Base-by-base conservation (phyloP, 2,888 invertebrate genomes). In the Parthenolecanium corni region DNA sequence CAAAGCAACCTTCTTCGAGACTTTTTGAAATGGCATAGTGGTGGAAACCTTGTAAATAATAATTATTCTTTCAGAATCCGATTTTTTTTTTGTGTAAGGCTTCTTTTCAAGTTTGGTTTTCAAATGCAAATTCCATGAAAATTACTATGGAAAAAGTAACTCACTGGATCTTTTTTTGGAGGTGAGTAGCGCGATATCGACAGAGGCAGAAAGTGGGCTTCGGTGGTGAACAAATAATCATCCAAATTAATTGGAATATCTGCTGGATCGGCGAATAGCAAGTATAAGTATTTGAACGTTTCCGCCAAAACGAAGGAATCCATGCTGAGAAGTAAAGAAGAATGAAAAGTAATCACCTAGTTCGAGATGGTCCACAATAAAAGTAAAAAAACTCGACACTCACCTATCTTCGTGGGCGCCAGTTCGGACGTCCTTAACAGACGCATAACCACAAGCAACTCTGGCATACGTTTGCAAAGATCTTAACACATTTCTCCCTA, bases 261-360 rank as follows among this genome's bases (percentile, higher is more conserved):
- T 36, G 81, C 82, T 62, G 87, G 85, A 68, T 95, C 87, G 38
- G 93, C 84, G 73, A 97, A 98, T 64, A 98, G 76, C 73, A 98
- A 80, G 75, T 85, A 98, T 11, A 98, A 78, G 73, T 98, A 98
- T 74, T 98, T 98, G 71, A 98, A 89, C 0, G 97, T 98, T 77
- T 98, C 97, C 0, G 97, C 90, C 1, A 98, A 78, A 0, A 98
- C 93, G 76, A 92, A 98, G 0, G 96, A 96, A 73, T 98, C 97
- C 95, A 98, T 95, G 67, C 95, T 82, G 69, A 16, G n/a, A 68
- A 70, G 18, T n/a, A 44, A n/a, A n/a, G 18, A 44, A 44, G n/a
- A n/a, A n/a, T 31, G 5, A 31, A 4, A 9, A 31, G 9, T 31
- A 31, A 31, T 31, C 31, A 6, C 9, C 9, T 31, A 31, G 31